Evolutionary conservation across 2,888 invertebrate genomes (phyloP).

Genomic region (Amblyjoppa fuscipennis): DNA sequence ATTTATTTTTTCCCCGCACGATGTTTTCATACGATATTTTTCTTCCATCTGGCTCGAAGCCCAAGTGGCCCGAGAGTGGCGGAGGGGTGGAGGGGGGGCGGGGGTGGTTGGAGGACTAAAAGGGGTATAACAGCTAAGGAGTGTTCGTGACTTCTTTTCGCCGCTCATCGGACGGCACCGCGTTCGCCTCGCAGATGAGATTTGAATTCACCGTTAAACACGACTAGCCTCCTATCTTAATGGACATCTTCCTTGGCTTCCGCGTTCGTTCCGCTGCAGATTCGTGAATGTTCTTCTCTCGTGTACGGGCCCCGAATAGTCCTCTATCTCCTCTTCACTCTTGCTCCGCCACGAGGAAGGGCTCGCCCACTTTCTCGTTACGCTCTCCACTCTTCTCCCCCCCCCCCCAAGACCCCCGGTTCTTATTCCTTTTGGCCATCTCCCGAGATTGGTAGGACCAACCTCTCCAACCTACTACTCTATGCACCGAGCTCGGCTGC

Average conservation of each 20-base stretch:
- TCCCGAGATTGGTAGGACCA: conserved; percentile 46
- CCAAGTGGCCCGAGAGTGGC: neutral
- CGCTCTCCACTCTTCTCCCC: conserved; percentile 31
- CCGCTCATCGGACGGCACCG: conserved; percentile 29
- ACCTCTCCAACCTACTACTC: conserved; percentile 10
- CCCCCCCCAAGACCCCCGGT: neutral
- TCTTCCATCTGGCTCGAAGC: neutral
- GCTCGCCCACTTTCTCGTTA: conserved; percentile 60
- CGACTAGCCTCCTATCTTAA: conserved; percentile 77
- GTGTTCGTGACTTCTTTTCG: conserved; percentile 48
- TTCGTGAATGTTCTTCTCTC: conserved; percentile 62
- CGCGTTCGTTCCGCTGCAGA: conserved; percentile 44
- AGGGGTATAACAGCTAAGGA: conserved; percentile 6
- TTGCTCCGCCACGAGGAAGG: conserved; percentile 22
- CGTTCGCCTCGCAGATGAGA: conserved; percentile 71
- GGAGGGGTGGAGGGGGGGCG: too few species aligned
- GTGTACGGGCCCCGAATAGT: conserved; percentile 42
- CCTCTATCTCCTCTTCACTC: conserved; percentile 49
- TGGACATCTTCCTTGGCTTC: conserved; percentile 77
- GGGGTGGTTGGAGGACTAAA: neutral
- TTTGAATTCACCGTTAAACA: conserved; percentile 80
- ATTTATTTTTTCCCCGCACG: neutral
- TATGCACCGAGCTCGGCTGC: conserved; percentile 26
- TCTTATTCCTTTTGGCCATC: conserved; percentile 41
- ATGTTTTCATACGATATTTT: conserved; percentile 2